Evolutionary conservation across 1,140 invertebrate species (phyloP).

Genomic region (Zaprionus nigranus): DNA sequence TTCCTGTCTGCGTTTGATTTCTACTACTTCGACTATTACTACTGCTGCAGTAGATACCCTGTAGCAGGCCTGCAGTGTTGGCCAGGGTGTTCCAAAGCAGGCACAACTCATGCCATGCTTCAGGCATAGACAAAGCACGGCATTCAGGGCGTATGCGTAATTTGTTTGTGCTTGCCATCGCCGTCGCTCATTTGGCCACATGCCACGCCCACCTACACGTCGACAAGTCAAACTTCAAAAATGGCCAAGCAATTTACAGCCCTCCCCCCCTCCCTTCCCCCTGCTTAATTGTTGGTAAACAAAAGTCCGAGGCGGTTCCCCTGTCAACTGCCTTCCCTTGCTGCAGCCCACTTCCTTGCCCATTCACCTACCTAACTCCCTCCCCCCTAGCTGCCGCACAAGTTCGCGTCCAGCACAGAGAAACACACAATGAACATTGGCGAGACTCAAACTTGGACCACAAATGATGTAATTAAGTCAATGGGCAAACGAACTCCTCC

Average conservation of each 20-base stretch:
- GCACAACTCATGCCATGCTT: too few relatives aligned
- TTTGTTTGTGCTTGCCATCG: neutral
- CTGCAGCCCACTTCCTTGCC: too few relatives aligned
- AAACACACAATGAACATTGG: slow-evolving; percentile 47
- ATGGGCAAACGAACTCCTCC: slow-evolving; percentile 20
- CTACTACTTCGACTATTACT: too few relatives aligned
- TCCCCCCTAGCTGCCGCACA: too few relatives aligned
- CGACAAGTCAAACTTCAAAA: slow-evolving; percentile 52
- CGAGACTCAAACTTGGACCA: slow-evolving; percentile 60
- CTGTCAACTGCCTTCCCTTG: neutral
- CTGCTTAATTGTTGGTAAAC: slow-evolving; percentile 78
- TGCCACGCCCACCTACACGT: slow-evolving; percentile 8
- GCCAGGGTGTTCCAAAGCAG: too few relatives aligned
- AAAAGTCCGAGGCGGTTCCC: slow-evolving; percentile 51
- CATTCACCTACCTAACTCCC: too few relatives aligned
- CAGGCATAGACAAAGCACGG: too few relatives aligned
- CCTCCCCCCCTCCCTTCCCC: slow-evolving; percentile 36
- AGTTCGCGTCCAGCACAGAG: slow-evolving; percentile 39
- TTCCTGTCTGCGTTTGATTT: neutral
- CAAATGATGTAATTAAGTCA: slow-evolving; percentile 79
- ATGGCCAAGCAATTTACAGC: slow-evolving; percentile 72
- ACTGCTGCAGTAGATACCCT: slow-evolving; percentile 4
- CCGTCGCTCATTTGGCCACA: slow-evolving; percentile 21
- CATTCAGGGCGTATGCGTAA: neutral
- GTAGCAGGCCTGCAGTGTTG: too few relatives aligned